Evolutionary conservation across 2,888 invertebrate species (phyloP), one percentile per base, ranked within the genome.

Genomic region (Cistogaster globosa): DNA sequence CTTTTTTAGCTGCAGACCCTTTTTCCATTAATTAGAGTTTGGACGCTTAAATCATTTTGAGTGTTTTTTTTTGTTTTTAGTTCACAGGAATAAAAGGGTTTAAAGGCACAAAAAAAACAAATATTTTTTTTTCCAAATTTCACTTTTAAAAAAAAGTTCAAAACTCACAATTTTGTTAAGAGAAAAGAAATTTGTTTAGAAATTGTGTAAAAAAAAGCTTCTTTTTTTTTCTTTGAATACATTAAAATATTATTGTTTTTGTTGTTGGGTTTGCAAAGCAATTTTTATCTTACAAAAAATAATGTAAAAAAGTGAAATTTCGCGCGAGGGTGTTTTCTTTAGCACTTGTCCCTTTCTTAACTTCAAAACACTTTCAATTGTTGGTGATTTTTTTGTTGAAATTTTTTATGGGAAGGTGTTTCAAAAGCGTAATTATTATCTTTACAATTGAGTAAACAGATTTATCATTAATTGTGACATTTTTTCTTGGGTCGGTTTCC

Each of bases 361-460:
- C 16, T 16, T n/a, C n/a, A 11, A 3, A 6, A 48, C 45, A 16
- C 45, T 48, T 48, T 14, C 16, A 32, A 32, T 32, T 32, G 45
- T n/a, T 48, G 14, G 45, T 1, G 16, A 48, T 6, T 48, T 48
- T 16, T 14, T 12, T 14, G 16, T 42, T 4, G 1, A 11, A 14
- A 6, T 48, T 14, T 4, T 48, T n/a, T 12, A 12, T 42, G 42
- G 42, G 45, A 48, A 48, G 45, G 45, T 48, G 45, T 48, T 48
- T n/a, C 7, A n/a, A 3, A 36, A 60, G 42, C 81, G 48, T 78
- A 69, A 83, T 76, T 77, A 83, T 85, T 85, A 74, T 75, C 83
- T 85, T 85, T 83, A 71, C 83, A 85, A 75, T 77, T 79, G 85
- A 85, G 78, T 79, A 79, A 85, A 72, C 85, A 85, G 77, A 85